Conservation (phyloP, 1,140 invertebrate genomes). For the Mya arenaria region DNA sequence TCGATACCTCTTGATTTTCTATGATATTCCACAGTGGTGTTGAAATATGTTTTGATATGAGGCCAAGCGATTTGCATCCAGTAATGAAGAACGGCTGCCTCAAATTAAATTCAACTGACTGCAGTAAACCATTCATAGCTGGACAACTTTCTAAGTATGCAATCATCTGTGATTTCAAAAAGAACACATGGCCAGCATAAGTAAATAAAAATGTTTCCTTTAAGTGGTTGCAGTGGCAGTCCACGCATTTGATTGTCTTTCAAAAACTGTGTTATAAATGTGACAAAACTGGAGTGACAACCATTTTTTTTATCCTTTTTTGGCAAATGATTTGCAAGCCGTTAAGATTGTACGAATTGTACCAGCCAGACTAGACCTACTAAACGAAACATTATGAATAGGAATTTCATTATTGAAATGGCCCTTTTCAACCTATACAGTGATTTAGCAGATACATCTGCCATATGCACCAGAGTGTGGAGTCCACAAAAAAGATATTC, state of each 20-base stretch:
- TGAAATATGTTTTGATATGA: slow-evolving; percentile 55
- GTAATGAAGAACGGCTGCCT: slow-evolving; percentile 43
- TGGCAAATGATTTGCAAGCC: slow-evolving; percentile 33
- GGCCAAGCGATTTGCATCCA: slow-evolving; percentile 56
- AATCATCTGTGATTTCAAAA: slow-evolving; percentile 2
- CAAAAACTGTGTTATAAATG: slow-evolving; percentile 6
- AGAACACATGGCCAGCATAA: slow-evolving; percentile 17
- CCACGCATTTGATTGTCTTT: neutral
- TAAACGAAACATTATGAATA: slow-evolving; percentile 3
- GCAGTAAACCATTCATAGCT: slow-evolving; percentile 1
- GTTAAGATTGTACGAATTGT: neutral
- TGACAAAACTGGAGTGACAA: slow-evolving; percentile 10
- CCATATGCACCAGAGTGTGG: slow-evolving; percentile 27
- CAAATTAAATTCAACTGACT: slow-evolving; percentile 37
- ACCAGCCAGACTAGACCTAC: neutral
- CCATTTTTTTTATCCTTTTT: slow-evolving; percentile 31
- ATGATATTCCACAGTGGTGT: slow-evolving; percentile 50
- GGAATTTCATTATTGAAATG: slow-evolving; percentile 33
- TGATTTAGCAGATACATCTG: slow-evolving; percentile 3
- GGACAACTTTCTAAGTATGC: neutral
- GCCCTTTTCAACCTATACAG: slow-evolving; percentile 13
- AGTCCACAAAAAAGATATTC: slow-evolving; percentile 44
- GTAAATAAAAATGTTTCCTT: slow-evolving; percentile 19
- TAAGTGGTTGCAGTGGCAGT: neutral
- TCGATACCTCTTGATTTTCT: slow-evolving; percentile 34